A percentile compares a stretch with the other conserved stretches of the same genome.
Conservation (phyloP, 30 jellyfish, hydroid and myxozoan species). For the Mastigias papua region DNA sequence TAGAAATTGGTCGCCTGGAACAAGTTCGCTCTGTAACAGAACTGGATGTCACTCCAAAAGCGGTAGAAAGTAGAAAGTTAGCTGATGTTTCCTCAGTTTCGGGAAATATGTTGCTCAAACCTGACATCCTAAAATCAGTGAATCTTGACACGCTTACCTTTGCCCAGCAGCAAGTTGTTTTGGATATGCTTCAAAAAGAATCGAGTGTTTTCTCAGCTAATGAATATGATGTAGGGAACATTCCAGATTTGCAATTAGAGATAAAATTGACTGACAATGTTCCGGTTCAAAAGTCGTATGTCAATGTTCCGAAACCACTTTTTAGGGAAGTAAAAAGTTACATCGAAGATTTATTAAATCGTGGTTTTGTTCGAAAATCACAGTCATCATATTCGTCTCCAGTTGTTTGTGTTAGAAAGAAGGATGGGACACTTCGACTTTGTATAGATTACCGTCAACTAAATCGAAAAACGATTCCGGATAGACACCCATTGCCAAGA, state of each 20-base stretch:
- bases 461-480: too few species aligned
- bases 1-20: constrained; percentile 35
- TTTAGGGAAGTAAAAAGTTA: constrained; percentile 34
- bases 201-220: constrained; percentile 47
- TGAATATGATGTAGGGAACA: constrained; percentile 53
- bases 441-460: too few species aligned
- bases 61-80: neutral
- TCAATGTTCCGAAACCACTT: constrained; percentile 49
- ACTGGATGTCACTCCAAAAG: constrained; percentile 13
- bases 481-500: too few species aligned
- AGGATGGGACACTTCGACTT: too few species aligned
- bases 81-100: constrained; percentile 29
- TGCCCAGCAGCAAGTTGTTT: constrained; percentile 13
- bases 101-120: neutral
- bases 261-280: constrained; percentile 38
- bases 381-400: too few species aligned
- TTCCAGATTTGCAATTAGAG: constrained; percentile 24
- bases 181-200: too few species aligned
- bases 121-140: constrained; percentile 19
- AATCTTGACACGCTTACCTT: constrained; percentile 37
- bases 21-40: constrained; percentile 40
- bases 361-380: constrained; percentile 38
- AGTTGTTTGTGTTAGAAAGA: too few species aligned
- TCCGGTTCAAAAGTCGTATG: constrained; percentile 44
- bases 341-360: constrained; percentile 24